Conservation (phyloP, 2,797 vertebrate species). For the Sparidentex hasta region DNA sequence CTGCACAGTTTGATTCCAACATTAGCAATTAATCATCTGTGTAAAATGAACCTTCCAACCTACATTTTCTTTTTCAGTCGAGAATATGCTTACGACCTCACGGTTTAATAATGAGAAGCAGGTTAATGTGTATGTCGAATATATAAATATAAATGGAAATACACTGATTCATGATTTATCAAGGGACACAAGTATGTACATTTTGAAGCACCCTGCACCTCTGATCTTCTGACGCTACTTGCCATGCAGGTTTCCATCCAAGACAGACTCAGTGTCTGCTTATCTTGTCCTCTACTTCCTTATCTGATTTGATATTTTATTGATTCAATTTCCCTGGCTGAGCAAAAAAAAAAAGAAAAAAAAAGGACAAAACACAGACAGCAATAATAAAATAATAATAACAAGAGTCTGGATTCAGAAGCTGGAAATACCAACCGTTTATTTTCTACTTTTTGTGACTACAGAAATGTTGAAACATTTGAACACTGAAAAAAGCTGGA, state of each 20-base stretch:
- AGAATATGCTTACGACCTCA: neutral
- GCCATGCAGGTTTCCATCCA: conserved; percentile 42
- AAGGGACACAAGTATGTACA: neutral
- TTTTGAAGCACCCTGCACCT: neutral
- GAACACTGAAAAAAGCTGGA: conserved; percentile 98
- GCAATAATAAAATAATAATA: conserved; percentile 61
- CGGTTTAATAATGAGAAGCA: no score
- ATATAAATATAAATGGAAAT: neutral
- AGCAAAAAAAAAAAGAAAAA: conserved; percentile 23
- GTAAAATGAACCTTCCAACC: neutral
- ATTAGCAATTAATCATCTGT: neutral
- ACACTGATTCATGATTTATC: neutral
- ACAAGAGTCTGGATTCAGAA: conserved; percentile 88
- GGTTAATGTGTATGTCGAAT: neutral
- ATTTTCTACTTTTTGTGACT: conserved; percentile 99
- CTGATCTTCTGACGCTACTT: conserved; percentile 36
- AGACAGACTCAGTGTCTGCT: conserved; percentile 18
- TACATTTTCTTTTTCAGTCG: neutral
- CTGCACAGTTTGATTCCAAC: neutral
- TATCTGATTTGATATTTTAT: conserved; percentile 56
- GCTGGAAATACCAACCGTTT: conserved; percentile 99
- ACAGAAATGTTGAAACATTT: conserved; percentile 99
- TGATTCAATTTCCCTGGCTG: conserved; percentile 60
- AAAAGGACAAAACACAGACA: conserved; percentile 8
- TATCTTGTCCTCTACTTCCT: conserved; percentile 47